Evolutionary conservation across 64 coral and sea anemone genomes (phyloP).

Genomic region (Acropora tenuis): DNA sequence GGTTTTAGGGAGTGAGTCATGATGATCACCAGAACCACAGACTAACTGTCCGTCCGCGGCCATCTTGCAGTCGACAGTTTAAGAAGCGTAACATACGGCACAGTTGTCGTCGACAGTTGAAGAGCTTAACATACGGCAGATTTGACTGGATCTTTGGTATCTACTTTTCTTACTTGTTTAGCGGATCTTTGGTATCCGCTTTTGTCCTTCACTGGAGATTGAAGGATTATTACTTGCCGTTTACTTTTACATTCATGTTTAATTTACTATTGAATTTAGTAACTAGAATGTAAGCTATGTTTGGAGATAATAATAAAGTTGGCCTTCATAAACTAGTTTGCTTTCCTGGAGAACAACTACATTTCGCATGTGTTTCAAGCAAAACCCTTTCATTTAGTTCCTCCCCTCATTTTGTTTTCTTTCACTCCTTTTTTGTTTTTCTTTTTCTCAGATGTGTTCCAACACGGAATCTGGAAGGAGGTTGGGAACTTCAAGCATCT

Average conservation of each 20-base stretch:
- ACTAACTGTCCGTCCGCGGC: too few relatives aligned
- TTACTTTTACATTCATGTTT: too few relatives aligned
- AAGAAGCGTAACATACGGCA: too few relatives aligned
- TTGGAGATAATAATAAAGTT: background rate
- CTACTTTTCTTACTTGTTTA: background rate
- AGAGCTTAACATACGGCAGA: background rate
- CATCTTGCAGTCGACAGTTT: too few relatives aligned
- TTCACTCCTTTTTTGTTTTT: too few relatives aligned
- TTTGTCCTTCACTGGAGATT: background rate
- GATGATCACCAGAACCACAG: too few relatives aligned
- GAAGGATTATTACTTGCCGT: too few relatives aligned
- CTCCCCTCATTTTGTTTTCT: background rate
- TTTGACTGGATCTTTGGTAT: background rate
- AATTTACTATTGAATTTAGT: too few relatives aligned
- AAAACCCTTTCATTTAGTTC: background rate
- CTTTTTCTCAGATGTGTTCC: conserved; percentile 49
- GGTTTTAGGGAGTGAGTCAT: too few relatives aligned
- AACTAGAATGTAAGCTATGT: background rate
- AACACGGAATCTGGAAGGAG: conserved; percentile 29
- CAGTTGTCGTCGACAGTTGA: too few relatives aligned
- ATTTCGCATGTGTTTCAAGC: background rate
- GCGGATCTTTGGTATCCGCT: background rate
- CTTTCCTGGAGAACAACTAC: background rate
- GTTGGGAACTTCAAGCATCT: background rate
- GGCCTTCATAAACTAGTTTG: background rate